phyloP scores from a whole-genome alignment of 1,140 invertebrate genomes.

The Copidosoma floridanum region DNA sequence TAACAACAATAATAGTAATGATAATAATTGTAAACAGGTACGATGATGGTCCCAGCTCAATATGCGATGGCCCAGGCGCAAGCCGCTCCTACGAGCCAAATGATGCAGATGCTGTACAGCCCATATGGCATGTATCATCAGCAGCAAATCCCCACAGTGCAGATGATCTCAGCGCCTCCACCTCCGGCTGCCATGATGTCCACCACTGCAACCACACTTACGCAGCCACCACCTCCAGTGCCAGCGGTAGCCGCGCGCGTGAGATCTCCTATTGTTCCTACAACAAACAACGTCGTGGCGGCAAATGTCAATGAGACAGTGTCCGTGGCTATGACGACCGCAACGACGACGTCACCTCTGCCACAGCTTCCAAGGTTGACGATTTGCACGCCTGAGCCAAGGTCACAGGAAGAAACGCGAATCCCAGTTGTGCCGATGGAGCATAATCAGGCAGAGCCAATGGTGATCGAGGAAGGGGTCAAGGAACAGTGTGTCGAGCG shows the following conservation, averaged over 20 bases:
- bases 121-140: conserved; percentile 60
- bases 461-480: neutral
- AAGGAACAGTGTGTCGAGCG: neutral
- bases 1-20: no score
- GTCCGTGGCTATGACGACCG: neutral
- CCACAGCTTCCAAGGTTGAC: no score
- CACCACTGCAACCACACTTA: conserved; percentile 33
- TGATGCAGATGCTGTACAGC: conserved; percentile 59
- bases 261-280: conserved; percentile 27
- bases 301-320: neutral
- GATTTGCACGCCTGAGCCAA: no score
- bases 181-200: conserved; percentile 42
- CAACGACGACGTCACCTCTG: neutral
- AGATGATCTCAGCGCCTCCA: conserved; percentile 57
- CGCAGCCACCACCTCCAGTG: conserved; percentile 30
- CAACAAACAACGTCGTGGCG: conserved; percentile 11
- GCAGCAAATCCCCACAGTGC: conserved; percentile 58
- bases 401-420: no score
- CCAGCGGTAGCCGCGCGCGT: conserved; percentile 35
- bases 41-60: conserved; percentile 57
- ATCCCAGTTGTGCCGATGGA: no score
- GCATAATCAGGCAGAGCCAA: neutral
- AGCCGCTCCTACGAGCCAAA: conserved; percentile 55
- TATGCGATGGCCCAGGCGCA: conserved; percentile 52
- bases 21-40: conserved; percentile 24